These are phyloP conservation scores for Bucorvus abyssinicus DNA, from an alignment of 2,797 vertebrate species.

Conservation along the genomic window DNA sequence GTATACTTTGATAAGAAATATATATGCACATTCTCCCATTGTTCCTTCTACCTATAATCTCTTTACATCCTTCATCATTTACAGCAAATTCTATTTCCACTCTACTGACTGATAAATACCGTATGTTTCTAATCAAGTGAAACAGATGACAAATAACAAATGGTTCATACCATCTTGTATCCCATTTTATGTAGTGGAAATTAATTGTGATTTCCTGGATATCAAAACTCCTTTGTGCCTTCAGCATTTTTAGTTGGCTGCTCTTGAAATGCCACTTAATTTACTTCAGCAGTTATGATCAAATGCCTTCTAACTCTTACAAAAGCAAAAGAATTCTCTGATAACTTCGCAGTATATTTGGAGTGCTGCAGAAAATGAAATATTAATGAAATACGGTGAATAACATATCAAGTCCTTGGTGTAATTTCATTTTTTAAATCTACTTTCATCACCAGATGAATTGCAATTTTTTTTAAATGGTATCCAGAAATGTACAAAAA, in stretches of 20 bases:
- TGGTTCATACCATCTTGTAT: background rate
- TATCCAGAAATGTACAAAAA: background rate
- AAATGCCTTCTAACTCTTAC: slow-evolving; percentile 35
- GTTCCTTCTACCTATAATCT: background rate
- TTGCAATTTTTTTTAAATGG: background rate
- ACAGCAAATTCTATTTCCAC: slow-evolving; percentile 30
- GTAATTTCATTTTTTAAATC: background rate
- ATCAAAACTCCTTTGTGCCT: background rate
- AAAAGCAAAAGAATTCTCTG: background rate
- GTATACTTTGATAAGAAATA: slow-evolving; percentile 1
- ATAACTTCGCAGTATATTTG: slow-evolving; percentile 38
- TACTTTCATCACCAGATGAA: background rate
- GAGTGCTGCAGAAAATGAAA: slow-evolving; percentile 54
- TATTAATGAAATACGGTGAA: slow-evolving; percentile 40
- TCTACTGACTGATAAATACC: slow-evolving; percentile 48
- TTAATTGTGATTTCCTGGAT: slow-evolving; percentile 38
- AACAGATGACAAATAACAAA: slow-evolving; percentile 59
- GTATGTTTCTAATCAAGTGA: slow-evolving; percentile 32
- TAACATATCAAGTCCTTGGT: background rate
- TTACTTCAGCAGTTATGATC: slow-evolving; percentile 52
- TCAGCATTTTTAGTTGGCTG: slow-evolving; percentile 41
- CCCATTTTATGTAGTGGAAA: slow-evolving; percentile 11
- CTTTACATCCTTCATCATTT: slow-evolving; percentile 21
- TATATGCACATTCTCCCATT: background rate
- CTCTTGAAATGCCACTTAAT: slow-evolving; percentile 64